Conservation (phyloP, 2,113 vertebrate genomes). For the Stegostoma tigrinum region DNA sequence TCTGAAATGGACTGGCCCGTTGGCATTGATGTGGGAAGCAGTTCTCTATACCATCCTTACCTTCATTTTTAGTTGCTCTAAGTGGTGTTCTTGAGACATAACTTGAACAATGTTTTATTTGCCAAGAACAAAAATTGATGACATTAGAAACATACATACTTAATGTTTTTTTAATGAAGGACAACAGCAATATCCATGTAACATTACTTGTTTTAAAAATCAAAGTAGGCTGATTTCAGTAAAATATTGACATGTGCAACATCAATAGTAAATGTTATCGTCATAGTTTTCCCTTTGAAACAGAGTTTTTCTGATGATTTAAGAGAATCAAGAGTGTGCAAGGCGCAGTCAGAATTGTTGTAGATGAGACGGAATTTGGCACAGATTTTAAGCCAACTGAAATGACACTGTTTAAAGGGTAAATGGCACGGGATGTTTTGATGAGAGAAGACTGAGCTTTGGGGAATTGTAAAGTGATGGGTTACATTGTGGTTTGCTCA, state of each 20-base stretch:
- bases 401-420: no score
- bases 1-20: no score
- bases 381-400: no score
- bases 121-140: background rate
- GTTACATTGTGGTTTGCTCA: background rate
- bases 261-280: background rate
- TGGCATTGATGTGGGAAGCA: background rate
- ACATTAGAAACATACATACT: background rate
- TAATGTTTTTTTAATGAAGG: background rate
- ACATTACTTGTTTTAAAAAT: background rate
- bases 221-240: background rate
- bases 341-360: no score
- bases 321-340: no score
- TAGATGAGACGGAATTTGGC: no score
- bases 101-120: background rate
- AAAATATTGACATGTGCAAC: background rate
- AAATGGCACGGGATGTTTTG: no score
- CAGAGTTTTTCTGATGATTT: background rate
- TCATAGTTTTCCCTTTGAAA: background rate
- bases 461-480: no score
- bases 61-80: background rate
- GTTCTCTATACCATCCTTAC: background rate
- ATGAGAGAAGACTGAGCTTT: no score
- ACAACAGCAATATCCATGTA: background rate
- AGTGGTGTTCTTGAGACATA: no score